Conservation (phyloP, 2,797 vertebrate species). For the Orestias chungarensis region DNA sequence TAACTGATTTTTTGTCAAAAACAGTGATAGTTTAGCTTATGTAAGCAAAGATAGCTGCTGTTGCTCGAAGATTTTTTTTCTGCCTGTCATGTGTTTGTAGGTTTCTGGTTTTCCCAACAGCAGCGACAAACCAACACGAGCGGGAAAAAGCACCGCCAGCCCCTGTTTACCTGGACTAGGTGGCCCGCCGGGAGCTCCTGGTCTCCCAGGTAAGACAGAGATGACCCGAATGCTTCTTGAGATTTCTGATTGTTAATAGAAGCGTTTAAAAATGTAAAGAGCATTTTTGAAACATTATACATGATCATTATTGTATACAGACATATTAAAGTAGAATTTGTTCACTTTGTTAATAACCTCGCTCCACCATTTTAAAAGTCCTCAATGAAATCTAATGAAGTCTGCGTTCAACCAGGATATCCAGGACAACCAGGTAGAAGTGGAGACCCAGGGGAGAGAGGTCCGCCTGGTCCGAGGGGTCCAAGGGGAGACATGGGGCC, state of each 20-base stretch:
- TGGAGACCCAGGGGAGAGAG: constrained; percentile 72
- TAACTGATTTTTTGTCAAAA: neutral
- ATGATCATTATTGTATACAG: neutral
- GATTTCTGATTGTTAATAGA: neutral
- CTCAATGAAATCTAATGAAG: neutral
- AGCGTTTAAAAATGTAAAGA: neutral
- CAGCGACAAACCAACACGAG: constrained; percentile 72
- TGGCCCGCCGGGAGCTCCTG: constrained; percentile 77
- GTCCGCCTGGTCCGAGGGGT: constrained; percentile 72
- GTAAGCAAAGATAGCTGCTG: neutral
- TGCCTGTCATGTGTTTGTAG: constrained; percentile 46
- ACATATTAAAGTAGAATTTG: neutral
- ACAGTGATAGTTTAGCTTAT: neutral
- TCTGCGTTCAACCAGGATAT: constrained; percentile 61
- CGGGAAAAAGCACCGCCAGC: constrained; percentile 67
- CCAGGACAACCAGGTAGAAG: constrained; percentile 76
- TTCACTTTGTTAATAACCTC: neutral
- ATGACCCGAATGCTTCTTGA: neutral
- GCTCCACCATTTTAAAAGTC: neutral
- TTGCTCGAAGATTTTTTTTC: neutral
- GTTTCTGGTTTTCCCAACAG: constrained; percentile 72
- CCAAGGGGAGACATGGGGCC: constrained; percentile 84
- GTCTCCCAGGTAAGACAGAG: constrained; percentile 74
- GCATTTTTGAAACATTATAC: neutral
- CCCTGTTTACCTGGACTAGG: constrained; percentile 58